These are phyloP conservation scores for Pelobates cultripes DNA, from an alignment of 2,797 vertebrate species.

Conservation along the genomic window DNA sequence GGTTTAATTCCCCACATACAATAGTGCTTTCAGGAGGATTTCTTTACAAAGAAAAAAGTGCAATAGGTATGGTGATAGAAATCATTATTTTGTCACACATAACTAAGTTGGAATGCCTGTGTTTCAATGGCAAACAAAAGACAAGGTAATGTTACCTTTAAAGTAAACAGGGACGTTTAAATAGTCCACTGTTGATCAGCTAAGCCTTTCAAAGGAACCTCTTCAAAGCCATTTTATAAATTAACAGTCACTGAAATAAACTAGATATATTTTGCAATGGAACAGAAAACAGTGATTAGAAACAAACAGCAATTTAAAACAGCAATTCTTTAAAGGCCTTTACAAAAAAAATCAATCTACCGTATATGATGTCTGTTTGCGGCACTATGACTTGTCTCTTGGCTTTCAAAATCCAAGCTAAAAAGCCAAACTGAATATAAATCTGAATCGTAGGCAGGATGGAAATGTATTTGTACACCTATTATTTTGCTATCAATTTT, in stretches of 20 bases:
- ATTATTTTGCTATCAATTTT: too few species aligned
- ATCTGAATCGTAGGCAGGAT: too few species aligned
- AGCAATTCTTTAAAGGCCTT: neutral
- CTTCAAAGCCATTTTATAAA: slow-evolving; percentile 30
- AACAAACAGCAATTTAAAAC: neutral
- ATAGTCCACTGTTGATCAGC: slow-evolving; percentile 17
- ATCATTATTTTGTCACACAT: slow-evolving; percentile 53
- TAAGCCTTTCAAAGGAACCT: slow-evolving; percentile 19
- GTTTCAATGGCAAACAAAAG: slow-evolving; percentile 40
- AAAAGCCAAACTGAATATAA: too few species aligned
- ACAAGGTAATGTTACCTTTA: slow-evolving; percentile 25
- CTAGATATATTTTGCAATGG: neutral
- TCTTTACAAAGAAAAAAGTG: slow-evolving; percentile 34
- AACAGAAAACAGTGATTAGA: neutral
- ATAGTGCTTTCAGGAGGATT: slow-evolving; percentile 23
- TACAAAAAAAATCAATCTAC: neutral
- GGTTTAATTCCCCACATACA: slow-evolving; percentile 18
- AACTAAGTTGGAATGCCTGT: slow-evolving; percentile 39
- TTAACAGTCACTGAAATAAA: neutral
- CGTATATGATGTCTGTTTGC: too few species aligned
- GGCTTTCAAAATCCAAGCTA: too few species aligned
- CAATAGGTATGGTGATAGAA: slow-evolving; percentile 24
- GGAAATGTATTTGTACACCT: too few species aligned
- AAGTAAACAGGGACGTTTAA: slow-evolving; percentile 38
- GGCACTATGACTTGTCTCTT: too few species aligned